phyloP scores from a whole-genome alignment of 2,888 invertebrate species.

The Venusia cambrica region DNA sequence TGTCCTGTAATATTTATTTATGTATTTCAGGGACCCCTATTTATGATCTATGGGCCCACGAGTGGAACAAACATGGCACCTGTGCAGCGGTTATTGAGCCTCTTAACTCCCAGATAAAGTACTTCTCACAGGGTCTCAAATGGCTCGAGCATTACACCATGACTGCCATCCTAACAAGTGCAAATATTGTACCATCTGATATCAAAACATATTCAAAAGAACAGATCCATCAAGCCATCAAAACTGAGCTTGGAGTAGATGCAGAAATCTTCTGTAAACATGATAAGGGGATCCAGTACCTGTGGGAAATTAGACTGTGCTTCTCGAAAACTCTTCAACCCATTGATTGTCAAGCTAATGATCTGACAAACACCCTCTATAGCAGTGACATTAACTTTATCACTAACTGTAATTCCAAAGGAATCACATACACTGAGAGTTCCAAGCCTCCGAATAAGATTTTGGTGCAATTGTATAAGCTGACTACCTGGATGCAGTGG shows the following conservation, averaged over 20 bases:
- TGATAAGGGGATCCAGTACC: conserved; percentile 79
- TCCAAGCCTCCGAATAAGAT: conserved; percentile 54
- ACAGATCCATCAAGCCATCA: conserved; percentile 55
- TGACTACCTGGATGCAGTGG: conserved; percentile 82
- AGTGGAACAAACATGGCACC: conserved; percentile 91
- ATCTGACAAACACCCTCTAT: not conserved
- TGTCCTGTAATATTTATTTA: too few species aligned
- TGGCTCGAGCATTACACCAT: conserved; percentile 83
- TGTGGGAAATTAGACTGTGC: conserved; percentile 87
- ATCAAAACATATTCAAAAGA: conserved; percentile 22
- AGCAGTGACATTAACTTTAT: conserved; percentile 9
- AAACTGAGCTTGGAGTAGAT: conserved; percentile 74
- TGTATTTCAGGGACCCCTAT: conserved; percentile 53
- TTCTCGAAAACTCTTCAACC: conserved; percentile 83
- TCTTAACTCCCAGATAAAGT: conserved; percentile 83
- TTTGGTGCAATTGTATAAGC: conserved; percentile 77
- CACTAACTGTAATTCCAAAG: conserved; percentile 27
- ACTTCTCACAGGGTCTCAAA: conserved; percentile 83
- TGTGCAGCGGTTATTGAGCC: conserved; percentile 82
- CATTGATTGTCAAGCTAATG: conserved; percentile 78
- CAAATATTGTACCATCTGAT: conserved; percentile 72
- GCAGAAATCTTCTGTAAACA: conserved; percentile 83
- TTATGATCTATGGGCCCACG: conserved; percentile 87
- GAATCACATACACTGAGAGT: conserved; percentile 27
- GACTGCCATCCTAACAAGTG: conserved; percentile 75